Evolutionary conservation across 2,888 invertebrate species (phyloP).

Genomic region (Tenthredo notha): DNA sequence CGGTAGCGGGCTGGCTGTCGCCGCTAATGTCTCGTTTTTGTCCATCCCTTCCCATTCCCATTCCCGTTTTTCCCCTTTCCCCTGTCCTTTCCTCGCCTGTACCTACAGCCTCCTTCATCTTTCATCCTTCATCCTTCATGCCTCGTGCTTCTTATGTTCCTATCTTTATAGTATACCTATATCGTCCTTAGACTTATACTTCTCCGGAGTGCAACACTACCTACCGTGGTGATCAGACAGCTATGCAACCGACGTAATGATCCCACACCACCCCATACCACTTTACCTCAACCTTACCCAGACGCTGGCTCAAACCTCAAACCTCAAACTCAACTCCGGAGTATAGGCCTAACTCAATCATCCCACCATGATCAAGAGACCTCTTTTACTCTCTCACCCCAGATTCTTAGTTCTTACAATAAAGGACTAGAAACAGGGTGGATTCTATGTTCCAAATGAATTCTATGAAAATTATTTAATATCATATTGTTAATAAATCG

Average conservation of each 20-base stretch:
- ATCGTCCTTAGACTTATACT: background rate
- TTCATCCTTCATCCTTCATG: slow-evolving; percentile 55
- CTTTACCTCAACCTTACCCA: background rate
- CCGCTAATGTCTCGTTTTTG: slow-evolving; percentile 72
- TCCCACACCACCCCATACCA: slow-evolving; percentile 56
- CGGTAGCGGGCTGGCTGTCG: slow-evolving; percentile 67
- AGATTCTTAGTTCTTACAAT: background rate
- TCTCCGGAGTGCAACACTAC: background rate
- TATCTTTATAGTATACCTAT: slow-evolving; percentile 11
- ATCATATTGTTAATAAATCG: too few species aligned
- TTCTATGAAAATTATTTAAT: too few species aligned
- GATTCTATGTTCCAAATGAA: too few species aligned
- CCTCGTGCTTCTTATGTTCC: slow-evolving; percentile 54
- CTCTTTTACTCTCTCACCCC: slow-evolving; percentile 54
- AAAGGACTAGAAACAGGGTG: too few species aligned
- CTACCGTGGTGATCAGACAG: background rate
- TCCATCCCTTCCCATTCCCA: slow-evolving; percentile 58
- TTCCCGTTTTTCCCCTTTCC: slow-evolving; percentile 7
- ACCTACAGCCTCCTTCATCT: slow-evolving; percentile 55
- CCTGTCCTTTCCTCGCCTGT: slow-evolving; percentile 44
- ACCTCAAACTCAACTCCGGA: slow-evolving; percentile 69
- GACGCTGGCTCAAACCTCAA: slow-evolving; percentile 66
- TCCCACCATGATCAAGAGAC: slow-evolving; percentile 51
- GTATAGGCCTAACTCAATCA: slow-evolving; percentile 70
- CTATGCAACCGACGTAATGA: slow-evolving; percentile 73